Percentiles rank a stretch among this genome's conserved stretches.
These are phyloP conservation scores for Glyptemys insculpta DNA, from an alignment of 2,797 vertebrate genomes.

Conservation along the genomic window DNA sequence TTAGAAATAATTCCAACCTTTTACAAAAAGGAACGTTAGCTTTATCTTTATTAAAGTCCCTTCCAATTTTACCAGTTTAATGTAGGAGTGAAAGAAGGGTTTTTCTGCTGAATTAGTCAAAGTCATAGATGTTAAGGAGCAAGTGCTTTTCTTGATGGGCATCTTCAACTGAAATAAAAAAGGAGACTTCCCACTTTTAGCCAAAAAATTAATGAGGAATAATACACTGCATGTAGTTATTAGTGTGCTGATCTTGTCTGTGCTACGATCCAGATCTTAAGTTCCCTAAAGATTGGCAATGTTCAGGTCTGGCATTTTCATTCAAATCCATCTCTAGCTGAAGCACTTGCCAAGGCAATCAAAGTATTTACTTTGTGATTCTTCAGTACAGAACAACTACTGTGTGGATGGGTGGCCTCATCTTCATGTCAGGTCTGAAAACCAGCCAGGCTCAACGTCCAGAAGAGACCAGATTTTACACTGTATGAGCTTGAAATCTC, in stretches of 20 bases:
- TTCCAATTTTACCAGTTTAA: neutral
- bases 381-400: neutral
- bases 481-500: neutral
- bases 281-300: rapidly evolving
- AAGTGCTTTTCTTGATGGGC: rapidly evolving
- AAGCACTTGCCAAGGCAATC: neutral
- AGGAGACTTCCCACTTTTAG: neutral
- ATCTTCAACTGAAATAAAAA: neutral
- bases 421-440: neutral
- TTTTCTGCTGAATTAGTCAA: neutral
- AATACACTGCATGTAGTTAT: neutral
- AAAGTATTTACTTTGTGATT: rapidly evolving
- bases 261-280: neutral
- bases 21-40: neutral
- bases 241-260: rapidly evolving
- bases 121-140: rapidly evolving
- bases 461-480: neutral
- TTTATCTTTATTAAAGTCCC: neutral
- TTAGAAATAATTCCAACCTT: neutral
- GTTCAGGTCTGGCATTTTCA: rapidly evolving
- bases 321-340: neutral
- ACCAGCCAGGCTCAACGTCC: rapidly evolving
- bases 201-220: neutral
- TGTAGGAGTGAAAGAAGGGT: neutral
- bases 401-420: rapidly evolving